Base-by-base conservation (phyloP, 1,140 invertebrate species). In the Macrotrachela quadricornifera region DNA sequence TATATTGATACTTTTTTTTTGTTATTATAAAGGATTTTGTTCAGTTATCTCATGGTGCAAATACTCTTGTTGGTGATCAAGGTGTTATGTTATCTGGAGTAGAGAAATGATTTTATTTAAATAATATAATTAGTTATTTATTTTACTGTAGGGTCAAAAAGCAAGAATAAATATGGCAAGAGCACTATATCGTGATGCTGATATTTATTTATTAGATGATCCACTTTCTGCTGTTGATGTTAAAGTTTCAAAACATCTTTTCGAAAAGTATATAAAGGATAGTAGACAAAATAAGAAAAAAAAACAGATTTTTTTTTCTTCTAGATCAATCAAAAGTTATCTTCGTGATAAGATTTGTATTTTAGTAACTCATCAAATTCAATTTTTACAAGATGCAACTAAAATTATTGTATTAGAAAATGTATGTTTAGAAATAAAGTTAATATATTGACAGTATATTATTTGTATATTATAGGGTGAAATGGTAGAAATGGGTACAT, bases 161-260 rank as follows among this genome's bases (percentile, higher is more conserved):
- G 21, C 21, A 30, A 30, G 21, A 30, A 8, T 30, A 8, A 30
- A 30, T 8, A 30, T 73, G 57, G 75, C 68, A 38, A 62, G 83
- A 51, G 78, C 82, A 10, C 73, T 86, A 4, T 88, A 87, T 65
- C 75, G 77, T 74, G 73, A 80, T 56, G 77, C 75, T 59, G 66
- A 70, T 66, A 76, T 95, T 51, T 95, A 92, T 71, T 66, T 97
- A 8, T 65, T 96, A 53, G 92, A 97, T 70, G 91, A 96, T 68
- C 78, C 92, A 39, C 72, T 96, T 49, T 80, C 88, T 18, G 80
- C 87, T 0, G 76, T 97, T 15, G 92, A 96, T 70, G 69, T 75
- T 4, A 79, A 83, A 63, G 86, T 96, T 30, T 83, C 81, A 0
- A 72, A 73, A 55, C 80, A 87, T 61, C 78, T 96, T 39, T 82